These are phyloP conservation scores for Cerastoderma edule DNA, from an alignment of 2,888 invertebrate genomes.

Conservation along the genomic window DNA sequence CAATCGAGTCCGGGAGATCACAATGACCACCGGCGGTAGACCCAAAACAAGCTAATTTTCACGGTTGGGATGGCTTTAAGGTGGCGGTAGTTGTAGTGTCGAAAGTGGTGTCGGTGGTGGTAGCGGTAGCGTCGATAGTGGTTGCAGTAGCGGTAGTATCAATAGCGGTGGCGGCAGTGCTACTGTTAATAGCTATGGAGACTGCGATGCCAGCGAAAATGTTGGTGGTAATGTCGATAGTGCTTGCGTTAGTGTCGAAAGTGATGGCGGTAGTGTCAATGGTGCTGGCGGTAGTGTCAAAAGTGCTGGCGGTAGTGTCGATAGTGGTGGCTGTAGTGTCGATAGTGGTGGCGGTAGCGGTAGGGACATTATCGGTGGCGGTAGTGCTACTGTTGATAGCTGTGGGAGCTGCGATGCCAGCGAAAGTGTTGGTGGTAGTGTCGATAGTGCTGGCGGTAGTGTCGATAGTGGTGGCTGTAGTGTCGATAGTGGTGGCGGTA, in stretches of 20 bases:
- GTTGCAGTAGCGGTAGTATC: constrained; percentile 13
- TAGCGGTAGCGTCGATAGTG: constrained; percentile 4
- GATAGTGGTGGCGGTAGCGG: constrained; percentile 10
- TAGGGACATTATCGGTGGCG: constrained; percentile 1
- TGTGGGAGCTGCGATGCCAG: constrained; percentile 4
- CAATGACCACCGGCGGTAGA: too few relatives aligned
- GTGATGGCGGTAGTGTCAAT: background rate
- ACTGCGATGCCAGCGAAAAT: background rate
- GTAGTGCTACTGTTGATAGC: constrained; percentile 11
- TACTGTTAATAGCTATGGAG: constrained; percentile 7
- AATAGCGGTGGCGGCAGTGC: constrained; percentile 9
- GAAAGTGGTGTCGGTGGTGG: constrained; percentile 2
- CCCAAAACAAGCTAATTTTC: too few relatives aligned
- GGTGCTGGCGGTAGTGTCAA: background rate
- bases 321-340: constrained; percentile 10
- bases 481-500: constrained; percentile 11
- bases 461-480: constrained; percentile 11
- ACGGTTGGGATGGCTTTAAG: background rate
- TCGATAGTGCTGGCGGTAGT: constrained; percentile 11
- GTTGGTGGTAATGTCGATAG: constrained; percentile 7
- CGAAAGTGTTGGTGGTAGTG: constrained; percentile 7
- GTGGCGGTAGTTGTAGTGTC: constrained; percentile 7
- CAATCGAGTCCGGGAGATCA: too few relatives aligned
- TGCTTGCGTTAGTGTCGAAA: constrained; percentile 3
- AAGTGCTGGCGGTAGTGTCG: constrained; percentile 1